Percentiles rank a stretch among this genome's conserved stretches.
Evolutionary conservation across 2,888 invertebrate genomes (phyloP).

Genomic region (Platycheirus rosarum): DNA sequence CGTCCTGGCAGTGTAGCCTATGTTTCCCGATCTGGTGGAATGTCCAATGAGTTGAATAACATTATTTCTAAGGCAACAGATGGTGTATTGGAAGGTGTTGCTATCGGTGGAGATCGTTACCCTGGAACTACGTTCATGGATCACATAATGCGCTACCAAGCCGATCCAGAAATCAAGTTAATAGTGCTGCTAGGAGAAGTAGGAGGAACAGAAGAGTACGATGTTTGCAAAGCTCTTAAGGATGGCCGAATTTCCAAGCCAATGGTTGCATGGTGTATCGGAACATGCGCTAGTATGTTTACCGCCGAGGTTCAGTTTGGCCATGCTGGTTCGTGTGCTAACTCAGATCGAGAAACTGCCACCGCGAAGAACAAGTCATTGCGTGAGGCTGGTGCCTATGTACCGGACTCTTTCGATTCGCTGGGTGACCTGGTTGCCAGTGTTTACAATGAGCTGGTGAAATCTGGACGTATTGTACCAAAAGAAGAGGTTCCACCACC

Average conservation of each 20-base stretch:
- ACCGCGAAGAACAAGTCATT: conserved; percentile 94
- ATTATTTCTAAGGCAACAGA: conserved; percentile 98
- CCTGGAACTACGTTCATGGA: conserved; percentile 99
- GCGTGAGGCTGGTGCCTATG: conserved; percentile 91
- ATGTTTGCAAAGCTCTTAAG: conserved; percentile 94
- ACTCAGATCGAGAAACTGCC: conserved; percentile 96
- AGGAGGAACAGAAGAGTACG: conserved; percentile 99
- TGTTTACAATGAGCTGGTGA: conserved; percentile 90
- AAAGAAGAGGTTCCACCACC: conserved; percentile 97
- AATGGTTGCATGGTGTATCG: conserved; percentile 99
- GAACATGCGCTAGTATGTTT: conserved; percentile 94
- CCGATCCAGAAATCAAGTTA: conserved; percentile 94
- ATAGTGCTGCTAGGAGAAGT: conserved; percentile 98
- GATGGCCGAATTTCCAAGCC: conserved; percentile 94
- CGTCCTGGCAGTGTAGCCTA: conserved; percentile 98
- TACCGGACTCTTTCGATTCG: conserved; percentile 96
- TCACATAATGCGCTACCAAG: conserved; percentile 94
- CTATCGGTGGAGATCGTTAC: conserved; percentile 98
- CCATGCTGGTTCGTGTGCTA: conserved; percentile 99
- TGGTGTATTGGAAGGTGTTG: conserved; percentile 98
- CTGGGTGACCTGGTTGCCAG: conserved; percentile 90
- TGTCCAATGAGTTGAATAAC: conserved; percentile 99
- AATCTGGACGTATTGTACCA: conserved; percentile 91
- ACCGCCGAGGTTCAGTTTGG: conserved; percentile 98
- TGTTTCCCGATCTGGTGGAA: conserved; percentile 98